phyloP scores from a whole-genome alignment of 2,888 invertebrate species.

The Antheraea assamensis region DNA sequence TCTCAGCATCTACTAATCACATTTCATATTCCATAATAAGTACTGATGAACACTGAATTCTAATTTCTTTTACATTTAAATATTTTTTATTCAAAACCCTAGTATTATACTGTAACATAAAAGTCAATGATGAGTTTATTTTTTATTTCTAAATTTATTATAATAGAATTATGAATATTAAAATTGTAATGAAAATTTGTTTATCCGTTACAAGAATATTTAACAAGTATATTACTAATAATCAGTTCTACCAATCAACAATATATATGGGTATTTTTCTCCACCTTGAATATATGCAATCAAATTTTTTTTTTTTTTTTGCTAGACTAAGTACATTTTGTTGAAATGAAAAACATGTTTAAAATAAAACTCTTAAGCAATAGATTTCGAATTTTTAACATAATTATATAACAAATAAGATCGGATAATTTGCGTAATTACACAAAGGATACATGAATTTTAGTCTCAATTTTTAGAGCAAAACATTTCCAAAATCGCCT shows the following conservation, averaged over 20 bases:
- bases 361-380: neutral
- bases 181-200: neutral
- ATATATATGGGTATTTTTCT: constrained; percentile 15
- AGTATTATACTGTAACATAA: neutral
- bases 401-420: neutral
- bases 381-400: constrained; percentile 8
- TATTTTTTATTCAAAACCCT: neutral
- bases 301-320: neutral
- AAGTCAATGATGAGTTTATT: neutral
- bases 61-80: neutral
- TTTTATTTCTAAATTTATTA: neutral
- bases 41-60: neutral
- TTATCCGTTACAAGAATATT: neutral
- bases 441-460: neutral
- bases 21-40: neutral
- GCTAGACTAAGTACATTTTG: constrained; percentile 7
- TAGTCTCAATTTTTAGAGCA: neutral
- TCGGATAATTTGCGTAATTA: neutral
- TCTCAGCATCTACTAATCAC: neutral
- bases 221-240: constrained; percentile 7
- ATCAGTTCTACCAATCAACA: constrained; percentile 18
- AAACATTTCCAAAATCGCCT: neutral
- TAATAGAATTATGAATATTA: constrained; percentile 1
- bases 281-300: neutral
- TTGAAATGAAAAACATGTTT: neutral